A percentile compares a stretch with the other conserved stretches of the same genome.
These are phyloP conservation scores for Carollia perspicillata DNA, from an alignment of 2,113 vertebrate genomes.

Conservation along the genomic window DNA sequence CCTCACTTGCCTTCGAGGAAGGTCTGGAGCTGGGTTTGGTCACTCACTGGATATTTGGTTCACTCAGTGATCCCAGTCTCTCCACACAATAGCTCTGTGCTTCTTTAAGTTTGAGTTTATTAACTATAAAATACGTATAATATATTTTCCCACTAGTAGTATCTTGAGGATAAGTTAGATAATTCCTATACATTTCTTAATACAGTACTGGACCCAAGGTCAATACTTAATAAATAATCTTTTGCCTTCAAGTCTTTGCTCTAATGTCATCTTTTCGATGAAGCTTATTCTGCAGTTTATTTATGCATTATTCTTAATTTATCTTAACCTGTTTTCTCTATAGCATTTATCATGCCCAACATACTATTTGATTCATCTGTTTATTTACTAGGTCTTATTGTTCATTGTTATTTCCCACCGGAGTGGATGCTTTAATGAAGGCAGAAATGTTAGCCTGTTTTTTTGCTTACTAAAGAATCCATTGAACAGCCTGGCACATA, in stretches of 20 bases:
- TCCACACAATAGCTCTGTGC: not conserved
- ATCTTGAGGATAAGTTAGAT: not conserved
- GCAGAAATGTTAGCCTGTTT: not conserved
- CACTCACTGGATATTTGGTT: not conserved
- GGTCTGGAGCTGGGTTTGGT: not conserved
- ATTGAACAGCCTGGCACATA: not conserved
- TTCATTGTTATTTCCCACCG: not conserved
- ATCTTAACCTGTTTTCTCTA: not conserved
- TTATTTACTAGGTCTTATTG: not conserved
- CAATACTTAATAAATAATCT: not conserved
- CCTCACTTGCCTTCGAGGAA: not conserved
- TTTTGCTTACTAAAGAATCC: not conserved
- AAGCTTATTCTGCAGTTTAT: not conserved
- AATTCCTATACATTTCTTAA: not conserved
- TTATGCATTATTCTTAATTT: not conserved
- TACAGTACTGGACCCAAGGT: not conserved
- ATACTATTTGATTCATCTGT: not conserved
- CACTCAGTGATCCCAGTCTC: not conserved
- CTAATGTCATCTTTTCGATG: not conserved
- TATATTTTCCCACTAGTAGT: not conserved
- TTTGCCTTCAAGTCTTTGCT: slow-evolving; percentile 20
- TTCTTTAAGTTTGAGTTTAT: not conserved
- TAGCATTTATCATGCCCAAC: not conserved
- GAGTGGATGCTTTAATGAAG: not conserved
- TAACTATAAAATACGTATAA: not conserved